Conservation (phyloP, 2,113 vertebrate genomes). For the Oceanites oceanicus region DNA sequence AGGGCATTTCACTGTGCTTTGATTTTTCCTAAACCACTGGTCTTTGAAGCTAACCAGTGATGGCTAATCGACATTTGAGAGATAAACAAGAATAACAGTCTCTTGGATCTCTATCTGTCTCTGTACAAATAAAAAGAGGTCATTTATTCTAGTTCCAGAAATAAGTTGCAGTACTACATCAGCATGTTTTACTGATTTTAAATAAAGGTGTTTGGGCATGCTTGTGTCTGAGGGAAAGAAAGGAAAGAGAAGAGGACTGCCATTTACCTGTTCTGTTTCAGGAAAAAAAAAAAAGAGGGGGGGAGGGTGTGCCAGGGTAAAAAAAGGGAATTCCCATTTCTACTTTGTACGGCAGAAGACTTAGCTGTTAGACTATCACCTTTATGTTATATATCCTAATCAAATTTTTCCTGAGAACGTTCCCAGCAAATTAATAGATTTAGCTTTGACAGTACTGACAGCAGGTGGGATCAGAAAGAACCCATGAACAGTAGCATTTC, state of each 20-base stretch:
- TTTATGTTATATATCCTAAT: neutral
- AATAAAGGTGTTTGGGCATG: neutral
- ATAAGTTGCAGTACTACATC: neutral
- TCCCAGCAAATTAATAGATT: neutral
- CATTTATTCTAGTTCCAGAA: neutral
- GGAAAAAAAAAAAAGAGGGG: neutral
- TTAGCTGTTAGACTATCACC: neutral
- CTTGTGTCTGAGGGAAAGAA: neutral
- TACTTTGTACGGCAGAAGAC: neutral
- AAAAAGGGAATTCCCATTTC: neutral
- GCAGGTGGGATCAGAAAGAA: neutral
- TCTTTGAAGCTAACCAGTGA: neutral
- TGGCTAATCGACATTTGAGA: neutral
- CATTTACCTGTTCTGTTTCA: neutral
- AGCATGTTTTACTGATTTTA: neutral
- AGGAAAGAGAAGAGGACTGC: neutral
- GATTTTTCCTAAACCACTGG: neutral
- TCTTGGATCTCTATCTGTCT: neutral
- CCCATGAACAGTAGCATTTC: neutral
- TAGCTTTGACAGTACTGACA: neutral
- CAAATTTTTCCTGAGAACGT: neutral
- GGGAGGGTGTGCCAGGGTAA: neutral
- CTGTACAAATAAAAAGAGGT: neutral
- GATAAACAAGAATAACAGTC: neutral
- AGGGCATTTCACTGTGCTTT: neutral